Evolutionary conservation across 2,888 invertebrate species (phyloP), one percentile per base, ranked within the genome.

Genomic region (Melolontha melolontha): DNA sequence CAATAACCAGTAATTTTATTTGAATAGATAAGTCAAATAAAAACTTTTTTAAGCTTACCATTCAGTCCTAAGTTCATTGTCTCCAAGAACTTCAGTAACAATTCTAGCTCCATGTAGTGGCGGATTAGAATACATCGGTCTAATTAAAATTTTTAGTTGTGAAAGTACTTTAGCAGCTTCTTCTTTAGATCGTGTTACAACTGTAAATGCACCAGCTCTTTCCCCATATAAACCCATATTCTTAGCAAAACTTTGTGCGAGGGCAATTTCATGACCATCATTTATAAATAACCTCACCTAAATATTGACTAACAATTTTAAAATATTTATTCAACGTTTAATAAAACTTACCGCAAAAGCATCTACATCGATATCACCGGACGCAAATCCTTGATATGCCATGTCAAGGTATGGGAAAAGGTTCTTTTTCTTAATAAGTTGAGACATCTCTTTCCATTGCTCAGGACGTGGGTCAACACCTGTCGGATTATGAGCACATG

Each of bases 401-500:
- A 98, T 96, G 84, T 99, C 98, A 82, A 98, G 96, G 87, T 92
- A 98, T 34, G 97, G 95, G 81, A 93, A 93, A 14, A 98, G 82
- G 64, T 95, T 91, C 77, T 86, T 89, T 70, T 91, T 87, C 82
- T 95, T 96, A 69, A 97, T 89, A 2, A 96, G 84, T 75, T 89
- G 81, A 0, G 96, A 95, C 1, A 98, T 85, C 83, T 96, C 92
- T 67, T 89, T 85, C 98, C 98, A 99, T 80, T 97, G 95, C 67
- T 93, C 92, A 5, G 87, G 88, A 71, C 85, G 90, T 1, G 96
- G 96, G 84, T 97, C 97, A 2, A 97, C 95, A 12, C 97, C 97
- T 27, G 98, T 99, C 11, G 98, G 98, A 86, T 99, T 98, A 85
- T 98, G 98, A 6, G 98, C 98, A 85, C 98, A 98, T 0, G 98